Percentiles rank a stretch among this genome's conserved stretches.
These are phyloP conservation scores for Volucella zonaria DNA, from an alignment of 2,888 invertebrate genomes.

Conservation along the genomic window DNA sequence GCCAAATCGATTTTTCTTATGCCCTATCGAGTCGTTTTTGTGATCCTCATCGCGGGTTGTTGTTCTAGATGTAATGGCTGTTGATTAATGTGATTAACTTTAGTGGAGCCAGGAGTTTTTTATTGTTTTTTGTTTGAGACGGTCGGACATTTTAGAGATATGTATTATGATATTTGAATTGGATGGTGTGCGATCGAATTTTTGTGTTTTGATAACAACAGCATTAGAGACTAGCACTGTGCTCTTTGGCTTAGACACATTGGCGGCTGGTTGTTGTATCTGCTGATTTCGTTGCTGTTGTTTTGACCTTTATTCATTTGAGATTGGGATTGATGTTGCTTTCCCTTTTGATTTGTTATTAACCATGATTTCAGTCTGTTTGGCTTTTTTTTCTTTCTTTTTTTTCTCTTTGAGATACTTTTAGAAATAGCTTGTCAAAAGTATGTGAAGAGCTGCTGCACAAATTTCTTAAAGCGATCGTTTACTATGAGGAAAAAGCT, in stretches of 20 bases:
- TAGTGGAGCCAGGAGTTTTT: neutral
- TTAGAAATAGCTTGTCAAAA: too few relatives aligned
- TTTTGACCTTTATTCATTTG: slow-evolving; percentile 26
- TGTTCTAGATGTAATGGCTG: slow-evolving; percentile 18
- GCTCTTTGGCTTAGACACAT: too few relatives aligned
- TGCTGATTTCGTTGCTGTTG: slow-evolving; percentile 44
- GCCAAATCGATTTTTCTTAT: too few relatives aligned
- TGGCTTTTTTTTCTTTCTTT: too few relatives aligned
- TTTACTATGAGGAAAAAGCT: slow-evolving; percentile 29
- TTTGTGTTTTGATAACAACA: too few relatives aligned
- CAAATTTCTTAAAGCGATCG: slow-evolving; percentile 7
- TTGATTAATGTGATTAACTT: slow-evolving; percentile 16
- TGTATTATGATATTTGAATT: too few relatives aligned
- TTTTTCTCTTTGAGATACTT: too few relatives aligned
- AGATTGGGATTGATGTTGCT: slow-evolving; percentile 54
- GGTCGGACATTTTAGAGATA: too few relatives aligned
- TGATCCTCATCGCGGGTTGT: slow-evolving; percentile 63
- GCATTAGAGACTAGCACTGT: too few relatives aligned
- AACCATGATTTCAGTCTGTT: slow-evolving; percentile 35
- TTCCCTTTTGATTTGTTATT: slow-evolving; percentile 61
- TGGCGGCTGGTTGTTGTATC: too few relatives aligned
- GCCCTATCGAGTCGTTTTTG: slow-evolving; percentile 68
- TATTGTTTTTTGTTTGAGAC: too few relatives aligned
- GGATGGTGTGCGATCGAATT: too few relatives aligned
- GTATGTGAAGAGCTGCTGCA: neutral